Base-by-base conservation (phyloP, 2,797 vertebrate genomes). In the Macroramphosus scolopax region DNA sequence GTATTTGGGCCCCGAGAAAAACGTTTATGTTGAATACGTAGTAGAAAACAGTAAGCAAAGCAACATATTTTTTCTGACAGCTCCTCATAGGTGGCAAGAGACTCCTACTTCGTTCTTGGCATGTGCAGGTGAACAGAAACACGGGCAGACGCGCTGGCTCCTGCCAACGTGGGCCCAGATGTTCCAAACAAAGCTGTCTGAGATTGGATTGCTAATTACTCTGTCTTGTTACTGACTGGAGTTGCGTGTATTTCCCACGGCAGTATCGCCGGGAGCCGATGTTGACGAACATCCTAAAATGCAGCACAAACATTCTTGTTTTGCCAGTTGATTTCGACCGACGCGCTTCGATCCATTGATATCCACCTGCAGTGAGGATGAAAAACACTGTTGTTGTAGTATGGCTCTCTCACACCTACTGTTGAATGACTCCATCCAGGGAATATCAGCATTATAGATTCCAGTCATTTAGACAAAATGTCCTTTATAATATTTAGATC, bases 21-120 rank as follows among this genome's bases (percentile, higher is more conserved):
- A 88, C 81, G 77, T 97, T 90, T 95, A 91, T 92, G 79, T 97
- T 94, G 93, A 98, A 88, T 97, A 95, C 92, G 87, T 85, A 89
- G 85, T 92, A 87, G 78, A 91, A 76, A 88, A 93, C 93, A 96
- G 94, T 97, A 97, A 98, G 95, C 91, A 82, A 75, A 92, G 91
- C 89, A 81, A 69, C 73, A 24, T 41, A 38, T 66, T 56, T 49
- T 32, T 59, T 47, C 29, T 68, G 34, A 46, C 43, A 59, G 48
- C 43, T 64, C 16, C 55, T 50, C 51, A 36, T 30, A 66, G 75
- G 82, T 82, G 75, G 45, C 55, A 76, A 76, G 83, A 85, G 82
- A 86, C 63, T 67, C 75, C 75, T 81, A 74, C 77, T 77, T 63
- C 66, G 51, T 64, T 49, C 48, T 32, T 56, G 57, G 70, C 51